These are phyloP conservation scores for Drosophila serrata DNA, from an alignment of 1,140 invertebrate species.

Conservation along the genomic window DNA sequence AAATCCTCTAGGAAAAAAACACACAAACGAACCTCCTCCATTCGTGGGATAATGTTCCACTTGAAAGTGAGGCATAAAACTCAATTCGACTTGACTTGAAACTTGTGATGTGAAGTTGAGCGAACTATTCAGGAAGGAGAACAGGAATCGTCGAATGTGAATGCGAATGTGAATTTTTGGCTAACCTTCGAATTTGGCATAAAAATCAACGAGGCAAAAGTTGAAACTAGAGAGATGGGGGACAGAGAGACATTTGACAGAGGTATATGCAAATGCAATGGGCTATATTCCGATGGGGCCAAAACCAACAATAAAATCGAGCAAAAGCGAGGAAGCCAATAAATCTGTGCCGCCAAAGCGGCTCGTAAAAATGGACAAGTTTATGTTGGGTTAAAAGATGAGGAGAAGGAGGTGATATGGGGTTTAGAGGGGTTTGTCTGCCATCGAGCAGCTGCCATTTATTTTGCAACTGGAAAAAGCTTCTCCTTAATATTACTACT, in stretches of 20 bases:
- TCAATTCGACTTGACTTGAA: conserved; percentile 5
- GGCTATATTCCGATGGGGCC: conserved; percentile 31
- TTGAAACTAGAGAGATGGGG: no score
- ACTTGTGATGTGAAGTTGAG: conserved; percentile 36
- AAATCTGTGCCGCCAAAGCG: conserved; percentile 63
- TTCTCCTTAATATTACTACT: background rate
- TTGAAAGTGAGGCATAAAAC: conserved; percentile 56
- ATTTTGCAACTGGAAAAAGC: conserved; percentile 18
- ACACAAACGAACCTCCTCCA: background rate
- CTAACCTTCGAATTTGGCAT: conserved; percentile 53
- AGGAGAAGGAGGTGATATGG: background rate
- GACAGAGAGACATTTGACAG: no score
- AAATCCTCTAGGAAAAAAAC: conserved; percentile 12
- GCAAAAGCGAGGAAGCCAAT: conserved; percentile 58
- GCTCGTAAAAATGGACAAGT: conserved; percentile 66
- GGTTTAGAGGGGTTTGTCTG: background rate
- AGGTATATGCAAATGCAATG: conserved; percentile 48
- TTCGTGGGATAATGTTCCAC: conserved; percentile 46
- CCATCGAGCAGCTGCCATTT: conserved; percentile 48
- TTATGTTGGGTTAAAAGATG: conserved; percentile 33
- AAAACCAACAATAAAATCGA: conserved; percentile 63
- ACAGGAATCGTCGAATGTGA: conserved; percentile 7
- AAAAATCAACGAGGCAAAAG: conserved; percentile 32
- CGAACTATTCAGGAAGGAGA: conserved; percentile 35
- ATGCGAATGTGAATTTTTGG: conserved; percentile 32